Base-by-base conservation (phyloP, 2,888 invertebrate species). In the Ophion slaviceki region DNA sequence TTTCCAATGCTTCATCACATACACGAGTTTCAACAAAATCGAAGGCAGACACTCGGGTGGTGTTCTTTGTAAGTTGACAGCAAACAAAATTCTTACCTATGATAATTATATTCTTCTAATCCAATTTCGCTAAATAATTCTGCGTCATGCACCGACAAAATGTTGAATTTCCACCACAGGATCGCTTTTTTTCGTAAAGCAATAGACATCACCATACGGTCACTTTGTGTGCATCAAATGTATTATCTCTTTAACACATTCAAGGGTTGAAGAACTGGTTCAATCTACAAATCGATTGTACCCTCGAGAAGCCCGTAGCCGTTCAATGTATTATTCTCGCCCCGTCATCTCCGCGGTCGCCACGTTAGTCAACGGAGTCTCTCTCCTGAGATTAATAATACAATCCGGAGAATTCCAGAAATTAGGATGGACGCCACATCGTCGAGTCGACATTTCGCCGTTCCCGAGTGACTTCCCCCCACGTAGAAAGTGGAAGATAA, bases 391-490 rank as follows among this genome's bases (percentile, higher is more conserved):
- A 91, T 91, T 91, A 91, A 91, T 91, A 91, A 91, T 90, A 89
- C 90, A 91, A 91, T 91, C 90, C 89, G 61, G 86, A 75, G 83
- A 78, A 76, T 78, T 87, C 85, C 87, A 80, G 86, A 90, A 85
- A 91, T 91, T 90, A 89, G 89, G 86, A 88, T 89, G 85, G 88
- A 88, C 89, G 90, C 89, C 91, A 90, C 90, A 90, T 90, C 89
- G 90, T 87, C 86, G 88, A 68, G 85, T 67, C 72, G 76, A 62
- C 80, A 82, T 77, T 81, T 81, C 74, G 86, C 75, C 72, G 80
- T 74, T 86, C 80, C 71, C 86, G 80, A 32, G 86, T 59, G 76
- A 79, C 80, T 85, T 10, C 36, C 83, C 80, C 78, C 80, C 79
- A 74, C 82, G 79, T 71, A 75, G 82, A 84, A 85, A 85, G 87